Percentiles rank a stretch among this genome's conserved stretches.
Evolutionary conservation across 1,140 invertebrate species (phyloP).

Genomic region (Drosophila virilis): DNA sequence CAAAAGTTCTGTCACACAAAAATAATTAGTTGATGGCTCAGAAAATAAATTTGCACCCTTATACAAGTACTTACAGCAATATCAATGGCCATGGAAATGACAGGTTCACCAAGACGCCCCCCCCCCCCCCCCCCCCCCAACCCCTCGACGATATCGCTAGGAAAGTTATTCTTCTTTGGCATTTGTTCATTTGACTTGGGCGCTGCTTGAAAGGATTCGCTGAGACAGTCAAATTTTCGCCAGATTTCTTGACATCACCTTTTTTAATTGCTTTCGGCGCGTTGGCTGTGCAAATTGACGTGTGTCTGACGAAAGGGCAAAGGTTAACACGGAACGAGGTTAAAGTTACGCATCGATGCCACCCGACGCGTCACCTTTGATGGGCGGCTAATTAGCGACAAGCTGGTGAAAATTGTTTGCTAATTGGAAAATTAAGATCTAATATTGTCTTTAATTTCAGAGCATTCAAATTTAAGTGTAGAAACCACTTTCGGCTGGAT

Average conservation of each 20-base stretch:
- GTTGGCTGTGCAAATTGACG: conserved; percentile 14
- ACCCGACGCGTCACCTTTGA: conserved; percentile 18
- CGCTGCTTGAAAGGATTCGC: neutral
- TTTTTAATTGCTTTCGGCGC: conserved; percentile 8
- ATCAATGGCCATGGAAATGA: too few relatives aligned
- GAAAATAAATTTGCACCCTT: too few relatives aligned
- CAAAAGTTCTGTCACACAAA: too few relatives aligned
- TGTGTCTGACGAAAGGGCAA: neutral
- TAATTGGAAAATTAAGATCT: conserved; percentile 32
- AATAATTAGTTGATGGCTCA: too few relatives aligned
- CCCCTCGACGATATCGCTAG: too few relatives aligned
- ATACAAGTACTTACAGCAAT: too few relatives aligned
- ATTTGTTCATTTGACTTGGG: neutral
- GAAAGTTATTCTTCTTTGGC: too few relatives aligned
- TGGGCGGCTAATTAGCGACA: conserved; percentile 19
- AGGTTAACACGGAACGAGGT: neutral
- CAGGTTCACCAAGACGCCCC: too few relatives aligned
- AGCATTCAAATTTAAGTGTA: too few relatives aligned
- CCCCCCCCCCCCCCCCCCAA: too few relatives aligned
- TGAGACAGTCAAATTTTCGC: neutral
- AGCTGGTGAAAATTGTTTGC: conserved; percentile 26
- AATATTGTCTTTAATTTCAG: conserved; percentile 2
- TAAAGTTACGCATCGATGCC: conserved; percentile 34
- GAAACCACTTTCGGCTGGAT: neutral
- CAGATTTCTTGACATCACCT: neutral